These are phyloP conservation scores for Babyrousa celebensis DNA, from an alignment of 2,797 vertebrate genomes.

Conservation along the genomic window DNA sequence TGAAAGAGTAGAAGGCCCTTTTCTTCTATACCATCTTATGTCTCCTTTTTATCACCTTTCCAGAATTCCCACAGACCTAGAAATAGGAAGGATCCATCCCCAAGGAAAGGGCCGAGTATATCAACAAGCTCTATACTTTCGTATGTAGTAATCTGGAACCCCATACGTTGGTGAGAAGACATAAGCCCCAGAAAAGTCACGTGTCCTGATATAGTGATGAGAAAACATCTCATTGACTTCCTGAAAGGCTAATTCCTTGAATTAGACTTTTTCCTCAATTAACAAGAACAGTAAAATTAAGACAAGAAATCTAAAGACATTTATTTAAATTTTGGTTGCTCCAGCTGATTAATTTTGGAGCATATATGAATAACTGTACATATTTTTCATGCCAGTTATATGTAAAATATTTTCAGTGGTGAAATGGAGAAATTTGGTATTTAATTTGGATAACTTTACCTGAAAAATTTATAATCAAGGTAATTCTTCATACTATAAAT, in stretches of 20 bases:
- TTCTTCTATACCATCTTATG: background rate
- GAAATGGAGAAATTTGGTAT: conserved; percentile 8
- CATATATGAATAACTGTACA: background rate
- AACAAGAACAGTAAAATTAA: conserved; percentile 35
- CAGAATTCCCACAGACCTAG: background rate
- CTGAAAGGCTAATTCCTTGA: background rate
- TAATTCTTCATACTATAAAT: conserved; percentile 54
- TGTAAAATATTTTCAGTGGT: conserved; percentile 9
- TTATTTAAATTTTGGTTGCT: conserved; percentile 45
- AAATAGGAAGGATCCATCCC: background rate
- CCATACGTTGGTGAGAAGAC: background rate
- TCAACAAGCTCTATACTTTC: background rate
- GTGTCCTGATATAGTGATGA: background rate
- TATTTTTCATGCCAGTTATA: conserved; percentile 38
- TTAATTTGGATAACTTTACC: conserved; percentile 26
- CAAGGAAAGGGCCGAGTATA: background rate
- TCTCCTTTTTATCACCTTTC: background rate
- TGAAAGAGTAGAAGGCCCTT: background rate
- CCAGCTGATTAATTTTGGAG: conserved; percentile 20
- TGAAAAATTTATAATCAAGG: conserved; percentile 63
- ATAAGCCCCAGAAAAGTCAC: background rate
- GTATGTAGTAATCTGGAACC: background rate
- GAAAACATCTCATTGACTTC: background rate
- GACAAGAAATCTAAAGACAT: background rate
- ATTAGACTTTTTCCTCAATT: background rate